phyloP scores from a whole-genome alignment of 1,140 invertebrate species.

The Forficula auricularia region DNA sequence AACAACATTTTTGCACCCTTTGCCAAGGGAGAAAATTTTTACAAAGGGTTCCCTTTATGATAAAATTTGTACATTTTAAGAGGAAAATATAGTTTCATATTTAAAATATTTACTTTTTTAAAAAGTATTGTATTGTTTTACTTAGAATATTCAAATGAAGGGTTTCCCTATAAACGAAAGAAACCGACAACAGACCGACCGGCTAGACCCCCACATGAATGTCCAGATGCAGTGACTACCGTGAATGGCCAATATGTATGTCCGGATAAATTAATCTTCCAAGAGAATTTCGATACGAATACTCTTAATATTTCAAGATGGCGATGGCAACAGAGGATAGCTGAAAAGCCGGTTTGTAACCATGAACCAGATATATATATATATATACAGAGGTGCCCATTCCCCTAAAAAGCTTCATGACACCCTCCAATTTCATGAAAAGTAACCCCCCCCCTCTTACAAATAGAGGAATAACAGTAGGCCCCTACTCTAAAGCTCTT shows the following conservation, averaged over 20 bases:
- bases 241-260: conserved; percentile 17
- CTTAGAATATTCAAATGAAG: too few relatives aligned
- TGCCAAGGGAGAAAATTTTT: background rate
- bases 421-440: too few relatives aligned
- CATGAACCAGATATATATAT: too few relatives aligned
- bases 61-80: background rate
- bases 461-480: too few relatives aligned
- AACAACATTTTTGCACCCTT: background rate
- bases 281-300: conserved; percentile 22
- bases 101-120: background rate
- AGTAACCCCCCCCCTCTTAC: too few relatives aligned
- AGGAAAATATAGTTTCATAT: background rate
- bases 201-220: background rate
- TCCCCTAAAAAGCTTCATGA: too few relatives aligned
- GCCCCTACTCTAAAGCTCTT: too few relatives aligned
- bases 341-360: conserved; percentile 7
- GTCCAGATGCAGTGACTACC: conserved; percentile 2
- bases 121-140: background rate
- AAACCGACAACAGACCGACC: background rate
- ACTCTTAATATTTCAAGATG: conserved; percentile 9
- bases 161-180: background rate
- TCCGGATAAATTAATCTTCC: conserved; percentile 21
- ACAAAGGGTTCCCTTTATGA: background rate
- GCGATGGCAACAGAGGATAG: conserved; percentile 3
- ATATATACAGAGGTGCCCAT: too few relatives aligned